A percentile compares a stretch with the other conserved stretches of the same genome.
These are phyloP conservation scores for Lacerta bilineata DNA, from an alignment of 2,797 vertebrate species.

Conservation along the genomic window DNA sequence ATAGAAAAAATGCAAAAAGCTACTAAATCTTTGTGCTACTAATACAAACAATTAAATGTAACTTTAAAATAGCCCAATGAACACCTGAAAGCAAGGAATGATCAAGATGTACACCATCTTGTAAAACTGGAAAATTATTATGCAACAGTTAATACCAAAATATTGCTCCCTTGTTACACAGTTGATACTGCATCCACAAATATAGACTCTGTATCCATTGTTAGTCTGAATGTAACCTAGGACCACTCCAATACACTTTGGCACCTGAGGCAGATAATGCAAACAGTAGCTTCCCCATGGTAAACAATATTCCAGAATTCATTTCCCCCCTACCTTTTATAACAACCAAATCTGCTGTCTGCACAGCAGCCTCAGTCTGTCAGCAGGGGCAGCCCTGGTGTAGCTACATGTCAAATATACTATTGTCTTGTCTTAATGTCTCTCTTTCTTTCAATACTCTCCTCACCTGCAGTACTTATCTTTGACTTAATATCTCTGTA, in stretches of 20 bases:
- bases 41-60: conserved; percentile 53
- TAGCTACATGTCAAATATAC: neutral
- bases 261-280: neutral
- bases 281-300: neutral
- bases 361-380: neutral
- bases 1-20: conserved; percentile 47
- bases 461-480: neutral
- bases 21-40: conserved; percentile 53
- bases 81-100: conserved; percentile 37
- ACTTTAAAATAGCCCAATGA: conserved; percentile 35
- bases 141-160: neutral
- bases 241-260: no score
- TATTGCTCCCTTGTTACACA: neutral
- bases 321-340: neutral
- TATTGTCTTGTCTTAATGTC: neutral
- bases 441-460: neutral
- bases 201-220: neutral
- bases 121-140: conserved; percentile 34
- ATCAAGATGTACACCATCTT: conserved; percentile 46
- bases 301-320: conserved; percentile 8
- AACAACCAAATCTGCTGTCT: neutral
- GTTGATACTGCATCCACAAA: neutral
- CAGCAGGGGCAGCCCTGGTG: neutral
- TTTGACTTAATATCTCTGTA: conserved; percentile 6
- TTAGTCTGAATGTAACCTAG: neutral